These are phyloP conservation scores for Tenthredo notha DNA, from an alignment of 2,888 invertebrate genomes.

Conservation along the genomic window DNA sequence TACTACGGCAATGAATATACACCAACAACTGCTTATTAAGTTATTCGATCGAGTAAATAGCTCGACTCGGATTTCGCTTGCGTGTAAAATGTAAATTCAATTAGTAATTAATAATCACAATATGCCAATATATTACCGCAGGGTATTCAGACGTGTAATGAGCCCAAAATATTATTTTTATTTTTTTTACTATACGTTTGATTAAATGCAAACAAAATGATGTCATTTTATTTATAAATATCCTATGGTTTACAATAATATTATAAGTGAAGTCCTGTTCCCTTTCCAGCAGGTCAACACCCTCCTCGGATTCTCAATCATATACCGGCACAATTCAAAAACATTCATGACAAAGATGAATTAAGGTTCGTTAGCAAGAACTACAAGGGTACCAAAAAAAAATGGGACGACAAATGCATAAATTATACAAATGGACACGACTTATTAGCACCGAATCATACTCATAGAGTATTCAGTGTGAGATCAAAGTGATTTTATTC, in stretches of 20 bases:
- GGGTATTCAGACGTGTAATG: not conserved
- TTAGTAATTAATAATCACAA: not conserved
- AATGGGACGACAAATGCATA: not conserved
- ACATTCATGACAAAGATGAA: slow-evolving; percentile 22
- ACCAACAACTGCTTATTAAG: not conserved
- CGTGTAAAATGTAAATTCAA: not conserved
- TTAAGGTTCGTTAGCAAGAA: slow-evolving; percentile 13
- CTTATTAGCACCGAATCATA: not conserved
- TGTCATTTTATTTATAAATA: not conserved
- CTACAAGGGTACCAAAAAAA: not conserved
- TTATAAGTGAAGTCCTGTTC: not conserved
- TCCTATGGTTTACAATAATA: not conserved
- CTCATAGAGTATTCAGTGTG: not conserved
- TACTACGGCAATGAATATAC: not conserved
- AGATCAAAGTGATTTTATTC: not conserved
- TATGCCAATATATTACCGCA: not conserved
- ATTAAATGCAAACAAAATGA: not conserved
- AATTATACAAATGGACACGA: not conserved
- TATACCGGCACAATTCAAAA: not conserved
- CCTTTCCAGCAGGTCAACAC: not conserved
- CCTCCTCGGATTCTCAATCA: not conserved
- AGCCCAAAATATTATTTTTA: not conserved
- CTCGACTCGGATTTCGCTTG: not conserved
- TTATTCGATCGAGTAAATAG: not conserved
- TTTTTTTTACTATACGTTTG: not conserved